A percentile compares a stretch with the other conserved stretches of the same genome.
Conservation (phyloP, 2,797 vertebrate genomes). For the Tokudaia muenninki region DNA sequence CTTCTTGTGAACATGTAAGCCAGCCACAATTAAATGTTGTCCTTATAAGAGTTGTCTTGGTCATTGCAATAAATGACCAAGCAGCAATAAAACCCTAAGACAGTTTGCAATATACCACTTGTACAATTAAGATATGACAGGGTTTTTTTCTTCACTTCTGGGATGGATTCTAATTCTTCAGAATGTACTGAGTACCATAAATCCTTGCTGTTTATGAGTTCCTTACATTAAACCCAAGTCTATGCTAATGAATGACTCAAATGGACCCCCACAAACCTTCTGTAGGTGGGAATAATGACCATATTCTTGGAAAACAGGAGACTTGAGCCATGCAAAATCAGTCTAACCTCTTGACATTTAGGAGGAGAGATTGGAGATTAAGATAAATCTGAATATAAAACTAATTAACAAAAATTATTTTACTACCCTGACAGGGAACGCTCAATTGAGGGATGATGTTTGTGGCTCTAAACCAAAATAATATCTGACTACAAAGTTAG, state of each 20-base stretch:
- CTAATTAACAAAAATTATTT: background rate
- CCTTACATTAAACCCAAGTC: background rate
- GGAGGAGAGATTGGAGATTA: background rate
- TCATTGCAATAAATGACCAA: too few relatives aligned
- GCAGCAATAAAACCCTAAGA: too few relatives aligned
- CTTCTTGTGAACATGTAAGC: too few relatives aligned
- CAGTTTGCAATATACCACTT: background rate
- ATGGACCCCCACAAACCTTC: background rate
- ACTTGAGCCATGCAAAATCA: background rate
- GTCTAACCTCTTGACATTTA: background rate
- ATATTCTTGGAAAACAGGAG: background rate
- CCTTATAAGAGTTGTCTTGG: too few relatives aligned
- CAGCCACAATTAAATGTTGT: too few relatives aligned
- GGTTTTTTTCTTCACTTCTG: background rate
- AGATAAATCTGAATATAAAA: background rate
- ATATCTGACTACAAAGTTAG: background rate
- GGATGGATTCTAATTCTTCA: background rate
- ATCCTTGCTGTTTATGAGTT: conserved; percentile 12
- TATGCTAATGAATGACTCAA: conserved; percentile 4
- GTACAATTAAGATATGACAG: conserved; percentile 9
- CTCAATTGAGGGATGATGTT: background rate
- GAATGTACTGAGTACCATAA: conserved; percentile 8
- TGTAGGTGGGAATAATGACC: background rate
- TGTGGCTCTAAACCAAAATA: background rate
- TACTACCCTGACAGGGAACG: background rate